Evolutionary conservation across 1,140 invertebrate genomes (phyloP), one percentile per base, ranked within the genome.

Genomic region (Archivesica marissinica): DNA sequence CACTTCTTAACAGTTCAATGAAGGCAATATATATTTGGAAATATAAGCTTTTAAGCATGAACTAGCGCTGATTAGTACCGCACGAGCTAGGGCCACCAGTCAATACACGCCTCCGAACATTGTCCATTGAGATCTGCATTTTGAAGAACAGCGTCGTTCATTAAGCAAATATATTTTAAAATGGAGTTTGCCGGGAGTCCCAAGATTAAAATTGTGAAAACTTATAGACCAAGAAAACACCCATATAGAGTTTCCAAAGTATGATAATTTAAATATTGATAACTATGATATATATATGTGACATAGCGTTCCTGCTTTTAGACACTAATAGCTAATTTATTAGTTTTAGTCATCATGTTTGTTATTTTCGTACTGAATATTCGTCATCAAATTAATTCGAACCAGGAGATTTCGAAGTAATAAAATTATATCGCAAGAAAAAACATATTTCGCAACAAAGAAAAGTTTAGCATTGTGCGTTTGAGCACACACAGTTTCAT

Each of bases 181-280:
- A 83, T 83, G 80, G 80, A 74, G 54, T 61, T 35, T 30, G 44
- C 47, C 70, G 80, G 80, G 68, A 83, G n/a, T n/a, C n/a, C n/a
- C n/a, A n/a, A 83, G 75, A 70, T 75, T 30, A 70, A 72, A 83
- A 28, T 61, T 35, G 54, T 61, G 1, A 23, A 50, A 61, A 74
- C 50, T 6, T 44, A 83, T 41, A 56, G 47, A 74, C 41, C 80
- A 61, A 74, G 80, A 75, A 83, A 83, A 75, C 80, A 83, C 23
- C 80, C 80, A 11, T 83, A 83, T n/a, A 83, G 52, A 74, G 80
- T 83, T 0, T 83, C 80, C 1, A 56, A 66, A 30, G 80, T 83
- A 47, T n/a, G 77, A 17, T 20, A 50, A 50, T 11, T 11, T 50
- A 50, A 50, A 20, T 20, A 50, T 50, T 50, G 20, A 50, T 50